phyloP scores from a whole-genome alignment of 2,797 vertebrate species.

The Merluccius polli region DNA sequence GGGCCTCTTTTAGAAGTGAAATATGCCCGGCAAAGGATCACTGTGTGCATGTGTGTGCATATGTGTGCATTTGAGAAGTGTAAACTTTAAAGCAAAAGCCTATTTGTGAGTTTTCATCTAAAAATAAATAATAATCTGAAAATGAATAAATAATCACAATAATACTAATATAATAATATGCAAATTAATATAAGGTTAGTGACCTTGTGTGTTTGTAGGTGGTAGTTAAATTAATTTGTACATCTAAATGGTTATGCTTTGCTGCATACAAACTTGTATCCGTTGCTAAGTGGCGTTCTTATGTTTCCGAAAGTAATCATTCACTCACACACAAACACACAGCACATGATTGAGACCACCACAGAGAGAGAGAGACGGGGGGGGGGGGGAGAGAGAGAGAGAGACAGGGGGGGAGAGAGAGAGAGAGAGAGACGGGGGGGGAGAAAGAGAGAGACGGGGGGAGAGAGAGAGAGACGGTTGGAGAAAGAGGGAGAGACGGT shows the following conservation, averaged over 20 bases:
- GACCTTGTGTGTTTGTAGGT: neutral
- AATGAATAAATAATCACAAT: neutral
- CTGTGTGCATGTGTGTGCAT: conserved; percentile 67
- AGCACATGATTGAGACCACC: neutral
- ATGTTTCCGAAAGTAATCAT: neutral
- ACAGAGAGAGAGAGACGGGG: neutral
- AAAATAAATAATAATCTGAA: neutral
- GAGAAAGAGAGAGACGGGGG: neutral
- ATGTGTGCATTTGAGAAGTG: conserved; percentile 4
- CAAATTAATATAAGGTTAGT: neutral
- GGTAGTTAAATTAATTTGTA: neutral
- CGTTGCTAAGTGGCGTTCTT: neutral
- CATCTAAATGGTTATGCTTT: neutral
- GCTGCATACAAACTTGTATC: neutral
- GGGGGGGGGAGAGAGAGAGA: neutral
- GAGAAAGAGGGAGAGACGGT: neutral
- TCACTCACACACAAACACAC: neutral
- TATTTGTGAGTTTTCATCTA: neutral
- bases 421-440: neutral
- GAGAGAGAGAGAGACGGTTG: neutral
- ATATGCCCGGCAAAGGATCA: conserved; percentile 86
- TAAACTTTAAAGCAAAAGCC: neutral
- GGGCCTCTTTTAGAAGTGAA: conserved; percentile 86
- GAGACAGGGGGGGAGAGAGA: neutral
- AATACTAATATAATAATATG: neutral